Percentiles rank a stretch among this genome's conserved stretches.
These are phyloP conservation scores for Zaprionus ornatus DNA, from an alignment of 1,140 invertebrate genomes.

Conservation along the genomic window DNA sequence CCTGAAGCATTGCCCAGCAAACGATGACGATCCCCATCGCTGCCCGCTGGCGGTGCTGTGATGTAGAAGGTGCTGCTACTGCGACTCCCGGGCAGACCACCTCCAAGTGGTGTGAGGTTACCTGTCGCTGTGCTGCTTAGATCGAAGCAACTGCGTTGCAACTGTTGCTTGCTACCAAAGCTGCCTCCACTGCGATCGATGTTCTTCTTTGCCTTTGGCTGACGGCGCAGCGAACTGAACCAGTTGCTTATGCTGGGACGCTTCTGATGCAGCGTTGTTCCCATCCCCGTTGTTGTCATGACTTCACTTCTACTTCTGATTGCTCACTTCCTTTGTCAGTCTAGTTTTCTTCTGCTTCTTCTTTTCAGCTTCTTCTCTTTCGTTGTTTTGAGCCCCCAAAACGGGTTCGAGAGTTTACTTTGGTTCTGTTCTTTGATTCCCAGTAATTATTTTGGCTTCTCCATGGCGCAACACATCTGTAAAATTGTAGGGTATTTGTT, in stretches of 20 bases:
- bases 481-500: slow-evolving; percentile 53
- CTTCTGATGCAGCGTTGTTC: slow-evolving; percentile 83
- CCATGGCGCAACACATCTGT: slow-evolving; percentile 47
- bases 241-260: slow-evolving; percentile 88
- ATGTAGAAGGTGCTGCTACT: slow-evolving; percentile 69
- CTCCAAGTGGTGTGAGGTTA: slow-evolving; percentile 8
- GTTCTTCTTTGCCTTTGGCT: slow-evolving; percentile 85
- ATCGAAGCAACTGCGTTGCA: slow-evolving; percentile 82
- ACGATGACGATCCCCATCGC: slow-evolving; percentile 56
- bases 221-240: slow-evolving; percentile 90
- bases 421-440: slow-evolving; percentile 18
- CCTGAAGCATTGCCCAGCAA: slow-evolving; percentile 35
- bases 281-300: slow-evolving; percentile 43
- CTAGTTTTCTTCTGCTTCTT: slow-evolving; percentile 6
- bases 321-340: slow-evolving; percentile 54
- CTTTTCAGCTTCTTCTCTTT: slow-evolving; percentile 24
- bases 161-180: slow-evolving; percentile 74
- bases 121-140: slow-evolving; percentile 39
- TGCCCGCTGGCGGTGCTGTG: slow-evolving; percentile 10
- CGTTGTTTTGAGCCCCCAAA: not conserved
- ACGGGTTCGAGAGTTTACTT: slow-evolving; percentile 22
- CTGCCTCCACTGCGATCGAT: slow-evolving; percentile 39
- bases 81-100: slow-evolving; percentile 33
- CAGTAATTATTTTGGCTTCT: slow-evolving; percentile 47
- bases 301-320: slow-evolving; percentile 19